A percentile compares a stretch with the other conserved stretches of the same genome.
Evolutionary conservation across 2,888 invertebrate species (phyloP).

Genomic region (Hemistola chrysoprasaria): DNA sequence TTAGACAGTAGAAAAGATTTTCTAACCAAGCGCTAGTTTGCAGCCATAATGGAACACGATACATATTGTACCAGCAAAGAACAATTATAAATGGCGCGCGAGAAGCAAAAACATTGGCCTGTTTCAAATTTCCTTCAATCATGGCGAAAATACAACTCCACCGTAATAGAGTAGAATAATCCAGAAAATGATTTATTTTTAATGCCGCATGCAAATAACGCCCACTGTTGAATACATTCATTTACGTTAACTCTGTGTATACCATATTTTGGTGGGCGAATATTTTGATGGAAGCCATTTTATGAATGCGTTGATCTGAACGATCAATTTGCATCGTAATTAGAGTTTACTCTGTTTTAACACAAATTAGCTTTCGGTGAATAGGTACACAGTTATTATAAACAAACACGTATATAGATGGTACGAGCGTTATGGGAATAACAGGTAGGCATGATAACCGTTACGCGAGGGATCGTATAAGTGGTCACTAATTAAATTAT

Average conservation of each 20-base stretch:
- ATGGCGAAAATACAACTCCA: slow-evolving; percentile 12
- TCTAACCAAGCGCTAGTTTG: too few relatives aligned
- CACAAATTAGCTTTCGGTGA: slow-evolving; percentile 67
- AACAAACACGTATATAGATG: too few relatives aligned
- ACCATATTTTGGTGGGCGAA: slow-evolving; percentile 28
- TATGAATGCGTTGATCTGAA: slow-evolving; percentile 64
- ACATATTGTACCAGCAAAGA: too few relatives aligned
- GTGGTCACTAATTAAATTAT: slow-evolving; percentile 6
- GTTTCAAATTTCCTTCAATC: slow-evolving; percentile 10
- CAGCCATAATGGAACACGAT: too few relatives aligned
- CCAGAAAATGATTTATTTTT: slow-evolving; percentile 18
- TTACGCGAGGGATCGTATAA: too few relatives aligned
- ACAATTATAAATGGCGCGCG: too few relatives aligned
- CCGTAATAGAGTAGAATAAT: slow-evolving; percentile 17
- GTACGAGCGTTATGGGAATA: too few relatives aligned
- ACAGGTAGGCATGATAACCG: too few relatives aligned
- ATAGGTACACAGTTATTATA: slow-evolving; percentile 30
- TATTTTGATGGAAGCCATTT: slow-evolving; percentile 52
- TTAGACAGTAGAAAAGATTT: too few relatives aligned
- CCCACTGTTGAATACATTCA: slow-evolving; percentile 16
- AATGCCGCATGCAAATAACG: slow-evolving; percentile 20
- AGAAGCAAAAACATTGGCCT: slow-evolving; percentile 11
- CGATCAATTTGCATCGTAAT: slow-evolving; percentile 78
- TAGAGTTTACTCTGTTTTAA: slow-evolving; percentile 67
- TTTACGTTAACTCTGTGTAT: slow-evolving; percentile 26